Percentiles rank a stretch among this genome's conserved stretches.
Conservation (phyloP, 2,888 invertebrate genomes). For the Pasiphila rectangulata region DNA sequence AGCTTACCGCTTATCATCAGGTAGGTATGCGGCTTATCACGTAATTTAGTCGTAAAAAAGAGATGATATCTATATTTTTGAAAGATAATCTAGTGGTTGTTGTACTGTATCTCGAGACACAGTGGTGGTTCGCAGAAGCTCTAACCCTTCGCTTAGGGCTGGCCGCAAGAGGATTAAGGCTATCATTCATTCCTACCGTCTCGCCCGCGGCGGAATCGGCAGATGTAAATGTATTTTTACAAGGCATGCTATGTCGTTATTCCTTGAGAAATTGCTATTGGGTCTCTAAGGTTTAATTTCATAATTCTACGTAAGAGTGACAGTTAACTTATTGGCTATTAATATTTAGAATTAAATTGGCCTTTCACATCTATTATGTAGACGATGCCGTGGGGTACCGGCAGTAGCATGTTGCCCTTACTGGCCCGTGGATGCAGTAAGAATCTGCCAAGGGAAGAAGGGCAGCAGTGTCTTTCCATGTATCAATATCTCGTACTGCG, state of each 20-base stretch:
- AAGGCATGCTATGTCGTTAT: conserved; percentile 21
- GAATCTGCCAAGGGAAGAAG: no score
- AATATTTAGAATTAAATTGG: not conserved
- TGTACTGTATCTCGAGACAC: conserved; percentile 32
- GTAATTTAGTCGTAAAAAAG: no score
- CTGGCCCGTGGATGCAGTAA: no score
- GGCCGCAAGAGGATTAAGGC: conserved; percentile 76
- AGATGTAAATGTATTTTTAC: conserved; percentile 57
- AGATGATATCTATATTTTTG: no score
- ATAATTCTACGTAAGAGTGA: not conserved
- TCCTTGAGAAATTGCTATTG: conserved; percentile 16
- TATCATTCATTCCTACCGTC: conserved; percentile 78
- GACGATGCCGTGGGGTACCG: no score
- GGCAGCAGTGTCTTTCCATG: no score
- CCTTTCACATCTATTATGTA: no score
- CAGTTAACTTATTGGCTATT: not conserved
- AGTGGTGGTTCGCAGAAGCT: conserved; percentile 67
- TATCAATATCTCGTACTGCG: no score
- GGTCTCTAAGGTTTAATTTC: not conserved
- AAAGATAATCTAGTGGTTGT: no score
- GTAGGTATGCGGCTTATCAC: no score
- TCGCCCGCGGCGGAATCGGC: conserved; percentile 58
- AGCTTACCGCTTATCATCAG: no score
- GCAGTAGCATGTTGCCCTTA: no score
- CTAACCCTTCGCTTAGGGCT: conserved; percentile 77